Conservation (phyloP, 2,113 vertebrate species). For the Tapirus terrestris region DNA sequence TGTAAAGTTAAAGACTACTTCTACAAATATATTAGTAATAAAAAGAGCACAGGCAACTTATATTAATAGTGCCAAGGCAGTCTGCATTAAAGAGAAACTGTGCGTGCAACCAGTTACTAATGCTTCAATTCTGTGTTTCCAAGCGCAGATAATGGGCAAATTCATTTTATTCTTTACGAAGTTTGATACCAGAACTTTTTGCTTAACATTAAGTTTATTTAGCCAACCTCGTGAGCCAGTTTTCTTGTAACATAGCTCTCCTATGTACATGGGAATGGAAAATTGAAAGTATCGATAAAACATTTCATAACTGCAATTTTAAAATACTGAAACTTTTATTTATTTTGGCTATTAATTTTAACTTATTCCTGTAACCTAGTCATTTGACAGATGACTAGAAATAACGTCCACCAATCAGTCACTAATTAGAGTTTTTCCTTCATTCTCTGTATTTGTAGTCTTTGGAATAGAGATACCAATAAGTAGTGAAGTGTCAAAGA, state of each 20-base stretch:
- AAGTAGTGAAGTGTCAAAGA: neutral
- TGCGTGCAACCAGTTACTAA: neutral
- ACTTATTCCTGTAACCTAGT: neutral
- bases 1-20: neutral
- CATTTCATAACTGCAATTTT: neutral
- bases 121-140: neutral
- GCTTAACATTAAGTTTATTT: neutral
- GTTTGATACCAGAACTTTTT: neutral
- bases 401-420: neutral
- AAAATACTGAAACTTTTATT: neutral
- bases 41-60: neutral
- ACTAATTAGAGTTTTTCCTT: neutral
- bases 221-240: neutral
- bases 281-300: neutral
- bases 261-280: neutral
- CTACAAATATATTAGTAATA: neutral
- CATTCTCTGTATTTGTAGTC: neutral
- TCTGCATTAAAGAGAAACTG: neutral
- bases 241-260: neutral
- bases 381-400: neutral
- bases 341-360: conserved; percentile 37
- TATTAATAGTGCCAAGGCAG: neutral
- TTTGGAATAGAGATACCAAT: neutral
- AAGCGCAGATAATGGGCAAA: neutral
- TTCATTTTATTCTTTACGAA: neutral